phyloP scores from a whole-genome alignment of 2,888 invertebrate species.

The Diadromus collaris region DNA sequence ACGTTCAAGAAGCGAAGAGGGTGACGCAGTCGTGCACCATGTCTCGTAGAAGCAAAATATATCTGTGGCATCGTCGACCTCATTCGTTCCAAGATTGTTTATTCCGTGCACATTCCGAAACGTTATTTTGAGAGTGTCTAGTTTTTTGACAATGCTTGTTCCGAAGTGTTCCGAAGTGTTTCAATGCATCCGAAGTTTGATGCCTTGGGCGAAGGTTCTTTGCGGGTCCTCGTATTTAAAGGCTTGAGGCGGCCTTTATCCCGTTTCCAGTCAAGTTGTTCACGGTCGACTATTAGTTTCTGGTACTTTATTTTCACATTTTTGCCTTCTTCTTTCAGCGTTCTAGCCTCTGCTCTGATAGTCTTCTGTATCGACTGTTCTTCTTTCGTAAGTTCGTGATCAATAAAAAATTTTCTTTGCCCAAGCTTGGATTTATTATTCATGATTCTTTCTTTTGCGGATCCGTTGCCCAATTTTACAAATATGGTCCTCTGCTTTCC shows the following conservation, averaged over 20 bases:
- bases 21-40: slow-evolving; percentile 5
- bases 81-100: slow-evolving; percentile 7
- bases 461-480: not conserved
- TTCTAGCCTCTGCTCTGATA: not conserved
- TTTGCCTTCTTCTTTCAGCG: not conserved
- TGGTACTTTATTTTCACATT: slow-evolving; percentile 6
- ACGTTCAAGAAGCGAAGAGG: not conserved
- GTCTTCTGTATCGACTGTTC: not conserved
- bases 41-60: slow-evolving; percentile 14
- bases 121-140: not conserved
- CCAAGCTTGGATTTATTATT: slow-evolving; percentile 3
- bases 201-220: not conserved
- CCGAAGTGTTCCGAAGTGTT: not conserved
- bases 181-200: not conserved
- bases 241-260: slow-evolving; percentile 1
- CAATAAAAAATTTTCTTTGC: not conserved
- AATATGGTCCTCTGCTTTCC: not conserved
- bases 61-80: not conserved
- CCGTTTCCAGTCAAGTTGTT: not conserved
- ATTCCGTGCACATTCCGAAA: slow-evolving; percentile 31
- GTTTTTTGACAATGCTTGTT: not conserved
- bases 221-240: not conserved
- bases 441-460: slow-evolving; percentile 2
- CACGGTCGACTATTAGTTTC: slow-evolving; percentile 4
- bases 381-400: not conserved